Evolutionary conservation across 2,797 vertebrate species (phyloP).

Genomic region (Cuniculus paca): DNA sequence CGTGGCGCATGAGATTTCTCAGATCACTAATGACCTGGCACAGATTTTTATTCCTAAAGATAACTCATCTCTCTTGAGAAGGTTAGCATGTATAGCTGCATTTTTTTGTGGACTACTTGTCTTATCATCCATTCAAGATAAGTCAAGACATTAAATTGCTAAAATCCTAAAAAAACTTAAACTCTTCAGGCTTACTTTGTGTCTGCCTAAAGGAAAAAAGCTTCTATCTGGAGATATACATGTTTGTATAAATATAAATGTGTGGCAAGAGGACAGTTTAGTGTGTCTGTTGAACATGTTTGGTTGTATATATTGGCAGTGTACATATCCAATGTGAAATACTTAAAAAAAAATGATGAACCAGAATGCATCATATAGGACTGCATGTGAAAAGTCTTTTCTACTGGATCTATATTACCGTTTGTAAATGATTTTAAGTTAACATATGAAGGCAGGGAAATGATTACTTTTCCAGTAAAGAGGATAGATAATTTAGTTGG

Average conservation of each 20-base stretch:
- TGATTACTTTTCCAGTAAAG: conserved; percentile 5
- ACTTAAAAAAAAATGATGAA: conserved; percentile 65
- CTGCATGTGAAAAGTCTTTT: conserved; percentile 87
- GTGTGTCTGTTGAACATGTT: conserved; percentile 69
- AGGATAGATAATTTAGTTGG: neutral
- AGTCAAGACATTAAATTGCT: conserved; percentile 83
- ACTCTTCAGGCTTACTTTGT: conserved; percentile 79
- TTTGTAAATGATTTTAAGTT: conserved; percentile 84
- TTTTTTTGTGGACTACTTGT: conserved; percentile 92
- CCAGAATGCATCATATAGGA: conserved; percentile 81
- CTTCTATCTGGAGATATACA: conserved; percentile 75
- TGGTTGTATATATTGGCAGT: conserved; percentile 83
- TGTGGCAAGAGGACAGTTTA: conserved; percentile 71
- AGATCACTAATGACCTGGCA: conserved; percentile 97
- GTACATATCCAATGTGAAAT: conserved; percentile 76
- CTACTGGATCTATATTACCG: conserved; percentile 83
- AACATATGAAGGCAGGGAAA: conserved; percentile 71
- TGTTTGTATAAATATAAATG: conserved; percentile 61
- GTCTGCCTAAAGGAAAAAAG: conserved; percentile 76
- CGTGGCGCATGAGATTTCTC: conserved; percentile 97
- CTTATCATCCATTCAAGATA: conserved; percentile 89
- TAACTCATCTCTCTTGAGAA: conserved; percentile 92
- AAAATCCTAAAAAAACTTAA: conserved; percentile 52
- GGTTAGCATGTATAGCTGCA: conserved; percentile 90
- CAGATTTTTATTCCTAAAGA: conserved; percentile 98